Evolutionary conservation across 2,888 invertebrate species (phyloP).

Genomic region (Megastigmus dorsalis): DNA sequence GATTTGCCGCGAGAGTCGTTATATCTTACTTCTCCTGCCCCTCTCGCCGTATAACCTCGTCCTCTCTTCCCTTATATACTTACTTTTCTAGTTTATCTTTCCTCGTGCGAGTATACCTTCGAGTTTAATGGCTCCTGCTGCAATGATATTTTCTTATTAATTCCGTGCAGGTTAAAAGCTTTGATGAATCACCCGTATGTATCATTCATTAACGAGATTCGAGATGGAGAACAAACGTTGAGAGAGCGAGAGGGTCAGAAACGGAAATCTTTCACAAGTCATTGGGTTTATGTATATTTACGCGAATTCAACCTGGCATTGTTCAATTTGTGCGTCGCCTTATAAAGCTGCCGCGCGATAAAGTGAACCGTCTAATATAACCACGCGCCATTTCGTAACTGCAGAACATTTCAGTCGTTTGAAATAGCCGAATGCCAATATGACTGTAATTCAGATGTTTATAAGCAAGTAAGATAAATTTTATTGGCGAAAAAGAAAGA

Average conservation of each 20-base stretch:
- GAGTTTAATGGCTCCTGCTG: background rate
- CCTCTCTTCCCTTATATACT: background rate
- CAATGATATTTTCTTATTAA: background rate
- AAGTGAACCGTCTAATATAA: no score
- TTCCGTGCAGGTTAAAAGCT: background rate
- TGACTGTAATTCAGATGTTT: background rate
- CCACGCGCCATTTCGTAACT: background rate
- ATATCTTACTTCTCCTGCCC: slow-evolving; percentile 1
- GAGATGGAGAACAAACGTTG: no score
- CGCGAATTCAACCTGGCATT: no score
- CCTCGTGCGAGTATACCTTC: background rate
- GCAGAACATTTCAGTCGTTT: background rate
- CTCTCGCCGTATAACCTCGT: no score
- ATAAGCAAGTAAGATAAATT: background rate
- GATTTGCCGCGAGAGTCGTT: slow-evolving; percentile 27
- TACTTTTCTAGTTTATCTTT: background rate
- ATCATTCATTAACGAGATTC: no score
- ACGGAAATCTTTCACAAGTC: no score
- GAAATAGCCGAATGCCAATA: background rate
- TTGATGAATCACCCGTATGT: no score
- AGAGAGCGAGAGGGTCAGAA: no score
- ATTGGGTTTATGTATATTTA: no score
- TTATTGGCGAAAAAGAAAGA: no score
- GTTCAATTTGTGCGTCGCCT: no score
- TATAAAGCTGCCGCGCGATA: no score